phyloP scores from a whole-genome alignment of 2,888 invertebrate species.

The Brachycybe producta region DNA sequence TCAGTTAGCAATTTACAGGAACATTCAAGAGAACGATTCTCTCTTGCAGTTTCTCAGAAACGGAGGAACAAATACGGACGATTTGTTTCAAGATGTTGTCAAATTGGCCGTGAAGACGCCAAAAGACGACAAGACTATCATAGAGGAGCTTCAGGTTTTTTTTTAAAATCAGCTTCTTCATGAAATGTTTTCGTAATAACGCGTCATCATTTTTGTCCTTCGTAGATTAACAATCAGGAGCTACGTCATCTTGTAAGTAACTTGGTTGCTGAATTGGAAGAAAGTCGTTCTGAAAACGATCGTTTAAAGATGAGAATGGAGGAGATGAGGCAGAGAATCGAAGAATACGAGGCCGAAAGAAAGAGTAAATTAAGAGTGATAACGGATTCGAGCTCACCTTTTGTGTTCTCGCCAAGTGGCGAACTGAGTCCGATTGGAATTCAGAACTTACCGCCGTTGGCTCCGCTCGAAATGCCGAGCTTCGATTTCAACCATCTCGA shows the following conservation, averaged over 20 bases:
- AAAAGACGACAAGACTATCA: conserved; percentile 27
- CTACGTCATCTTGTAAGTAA: conserved; percentile 27
- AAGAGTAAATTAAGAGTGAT: conserved; percentile 6
- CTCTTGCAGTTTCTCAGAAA: conserved; percentile 26
- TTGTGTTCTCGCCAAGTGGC: conserved; percentile 26
- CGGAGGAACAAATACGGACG: too few relatives aligned
- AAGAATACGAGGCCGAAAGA: not conserved
- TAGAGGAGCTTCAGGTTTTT: conserved; percentile 29
- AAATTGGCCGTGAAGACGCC: conserved; percentile 23
- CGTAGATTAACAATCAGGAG: conserved; percentile 29
- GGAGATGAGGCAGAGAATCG: conserved; percentile 1
- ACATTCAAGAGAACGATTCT: conserved; percentile 28
- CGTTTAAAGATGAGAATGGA: conserved; percentile 13
- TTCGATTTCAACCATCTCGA: conserved; percentile 40
- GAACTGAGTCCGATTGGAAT: conserved; percentile 24
- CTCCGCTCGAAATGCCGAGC: conserved; percentile 49
- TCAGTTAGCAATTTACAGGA: conserved; percentile 22
- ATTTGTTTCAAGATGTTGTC: conserved; percentile 6
- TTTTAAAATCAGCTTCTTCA: too few relatives aligned
- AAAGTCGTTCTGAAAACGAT: conserved; percentile 17
- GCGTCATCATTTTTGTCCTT: too few relatives aligned
- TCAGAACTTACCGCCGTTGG: conserved; percentile 38
- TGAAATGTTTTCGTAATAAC: too few relatives aligned
- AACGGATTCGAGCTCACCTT: conserved; percentile 17
- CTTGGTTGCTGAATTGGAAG: conserved; percentile 27